Base-by-base conservation (phyloP, 2,113 vertebrate species). In the Coptodon bakossiorum region DNA sequence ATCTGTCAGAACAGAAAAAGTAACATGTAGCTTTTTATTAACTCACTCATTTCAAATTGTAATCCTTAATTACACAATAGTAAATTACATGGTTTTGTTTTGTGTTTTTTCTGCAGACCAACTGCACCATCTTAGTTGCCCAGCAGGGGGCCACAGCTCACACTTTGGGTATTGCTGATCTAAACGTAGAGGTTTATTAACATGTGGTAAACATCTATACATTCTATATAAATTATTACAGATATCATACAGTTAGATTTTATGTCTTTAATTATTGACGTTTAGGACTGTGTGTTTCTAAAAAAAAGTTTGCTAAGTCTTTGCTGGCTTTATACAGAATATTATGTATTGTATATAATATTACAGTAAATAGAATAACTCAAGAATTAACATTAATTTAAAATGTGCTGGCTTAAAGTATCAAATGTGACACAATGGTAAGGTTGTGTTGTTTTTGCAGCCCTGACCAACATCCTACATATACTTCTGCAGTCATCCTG, bases 271-370 rank as follows among this genome's bases (percentile, higher is more conserved):
- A 43, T 71, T 43, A 43, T 43, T 24, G 0, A 0, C 24, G 36
- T 68, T 68, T 40, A 68, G n/a, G 36, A 40, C 63, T 24, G 36
- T 22, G 7, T 40, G 61, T 38, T 66, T 66, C 61, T 66, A n/a
- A 61, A 59, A n/a, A 16, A 9, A 40, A 0, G 61, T 66, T 63
- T 34, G 29, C 59, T 63, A 34, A 19, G 63, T 68, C 2, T 68
- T 36, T 36, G 31, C 31, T 5, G 0, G 6, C 63, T 68, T 68
- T 71, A 50, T 50, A 16, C 45, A 50, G 6, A 50, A 40, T 40
- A 40, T 40, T 2, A 63, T n/a, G 9, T 7, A 63, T 0, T n/a
- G 2, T 6, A 63, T 36, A 63, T 36, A 0, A 63, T 63, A n/a
- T 63, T 12, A 36, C 6, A 12, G 31, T 36, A 63, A 43, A 13